Conservation (phyloP, 2,113 vertebrate genomes). For the Saccopteryx bilineata region DNA sequence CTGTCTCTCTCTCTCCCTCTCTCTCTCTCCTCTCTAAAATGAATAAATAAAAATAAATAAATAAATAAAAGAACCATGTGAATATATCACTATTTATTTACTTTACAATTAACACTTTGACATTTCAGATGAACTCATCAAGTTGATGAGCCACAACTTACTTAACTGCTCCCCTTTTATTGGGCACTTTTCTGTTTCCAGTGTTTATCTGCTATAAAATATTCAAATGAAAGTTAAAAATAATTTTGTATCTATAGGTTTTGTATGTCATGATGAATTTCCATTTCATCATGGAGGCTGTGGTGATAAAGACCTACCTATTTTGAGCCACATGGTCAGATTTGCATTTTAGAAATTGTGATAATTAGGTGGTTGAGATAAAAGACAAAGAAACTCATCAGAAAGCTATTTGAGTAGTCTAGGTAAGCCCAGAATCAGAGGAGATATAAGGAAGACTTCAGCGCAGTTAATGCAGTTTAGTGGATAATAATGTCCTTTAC, state of each 20-base stretch:
- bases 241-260: background rate
- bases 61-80: background rate
- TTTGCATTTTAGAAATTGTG: constrained; percentile 46
- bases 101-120: too few species aligned
- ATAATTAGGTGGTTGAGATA: background rate
- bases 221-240: background rate
- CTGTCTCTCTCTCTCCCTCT: too few species aligned
- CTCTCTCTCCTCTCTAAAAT: too few species aligned
- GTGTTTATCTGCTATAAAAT: constrained; percentile 37
- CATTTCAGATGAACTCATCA: constrained; percentile 1
- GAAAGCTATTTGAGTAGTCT: constrained; percentile 4
- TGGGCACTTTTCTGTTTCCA: background rate
- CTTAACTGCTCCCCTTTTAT: background rate
- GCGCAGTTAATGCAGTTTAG: background rate
- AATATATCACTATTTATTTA: too few species aligned
- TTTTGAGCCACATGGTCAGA: background rate
- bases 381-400: background rate
- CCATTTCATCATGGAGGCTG: background rate
- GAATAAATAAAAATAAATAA: too few species aligned
- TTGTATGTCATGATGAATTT: background rate
- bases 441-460: background rate
- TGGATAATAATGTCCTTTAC: background rate
- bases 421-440: background rate
- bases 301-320: background rate
- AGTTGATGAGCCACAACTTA: background rate